Evolutionary conservation across 2,797 vertebrate genomes (phyloP).

Genomic region (Helarctos malayanus): DNA sequence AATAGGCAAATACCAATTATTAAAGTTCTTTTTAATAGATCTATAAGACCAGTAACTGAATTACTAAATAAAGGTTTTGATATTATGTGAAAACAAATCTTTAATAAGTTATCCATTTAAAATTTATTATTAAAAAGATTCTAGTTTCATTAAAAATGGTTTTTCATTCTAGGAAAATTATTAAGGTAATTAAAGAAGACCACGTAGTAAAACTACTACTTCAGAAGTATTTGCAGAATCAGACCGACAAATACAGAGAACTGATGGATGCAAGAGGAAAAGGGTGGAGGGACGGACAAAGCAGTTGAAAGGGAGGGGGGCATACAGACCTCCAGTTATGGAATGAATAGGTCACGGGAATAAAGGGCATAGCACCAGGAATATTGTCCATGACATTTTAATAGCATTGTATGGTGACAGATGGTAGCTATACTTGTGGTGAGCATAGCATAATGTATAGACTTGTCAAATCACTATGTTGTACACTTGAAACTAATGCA

Average conservation of each 20-base stretch:
- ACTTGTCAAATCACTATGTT: not conserved
- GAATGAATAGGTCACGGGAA: not conserved
- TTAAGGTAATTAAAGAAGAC: not conserved
- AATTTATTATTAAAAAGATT: not conserved
- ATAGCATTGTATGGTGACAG: not conserved
- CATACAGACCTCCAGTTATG: not conserved
- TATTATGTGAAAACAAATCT: not conserved
- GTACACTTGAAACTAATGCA: not conserved
- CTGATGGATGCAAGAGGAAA: not conserved
- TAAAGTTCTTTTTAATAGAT: not conserved
- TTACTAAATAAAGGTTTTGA: not conserved
- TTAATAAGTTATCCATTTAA: not conserved
- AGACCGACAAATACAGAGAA: not conserved
- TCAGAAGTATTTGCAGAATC: not conserved
- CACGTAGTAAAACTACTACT: not conserved
- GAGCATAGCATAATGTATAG: not conserved
- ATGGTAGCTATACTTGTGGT: not conserved
- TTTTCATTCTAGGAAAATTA: not conserved
- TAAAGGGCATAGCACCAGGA: not conserved
- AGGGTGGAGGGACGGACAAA: not conserved
- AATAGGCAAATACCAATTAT: not conserved
- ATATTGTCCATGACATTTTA: not conserved
- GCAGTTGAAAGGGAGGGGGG: not conserved
- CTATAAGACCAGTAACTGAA: not conserved
- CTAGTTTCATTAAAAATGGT: not conserved